Evolutionary conservation across 1,140 invertebrate genomes (phyloP), one percentile per base, ranked within the genome.

Genomic region (Atta texana): DNA sequence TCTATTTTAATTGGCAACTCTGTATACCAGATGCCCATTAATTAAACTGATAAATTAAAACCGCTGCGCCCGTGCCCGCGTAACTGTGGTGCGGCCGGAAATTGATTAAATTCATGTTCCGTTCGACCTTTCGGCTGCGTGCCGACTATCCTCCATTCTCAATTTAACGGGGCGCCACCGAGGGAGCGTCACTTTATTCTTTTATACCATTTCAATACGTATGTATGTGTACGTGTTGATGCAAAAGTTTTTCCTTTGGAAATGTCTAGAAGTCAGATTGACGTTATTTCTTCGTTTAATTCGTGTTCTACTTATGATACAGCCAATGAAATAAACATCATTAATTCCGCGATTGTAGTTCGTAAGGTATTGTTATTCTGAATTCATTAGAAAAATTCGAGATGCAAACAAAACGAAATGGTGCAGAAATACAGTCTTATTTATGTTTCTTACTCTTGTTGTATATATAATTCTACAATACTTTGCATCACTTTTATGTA

Each of bases 41-140:
- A 81, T 81, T 81, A 71, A 81, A 71, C 53, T 81, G 78, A 81
- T 81, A 81, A 81, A 81, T 81, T 71, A 81, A 81, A 81, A 81
- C 31, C 78, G 66, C 66, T 8, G 39, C 31, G 24, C 63, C 14
- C 28, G 71, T 31, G 69, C 24, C 71, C 21, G 34, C 39, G 57
- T 28, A 10, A 21, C 59, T 55, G 77, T 59, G 61, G 61, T 64
- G 75, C 64, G 31, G 78, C 64, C 51, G 78, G 64, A 31, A 71
- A 81, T 81, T 81, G 66, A 81, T 81, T 81, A 71, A 81, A 71
- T 71, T 81, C 77, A 51, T 44, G 64, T 81, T 57, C 53, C 49
- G 51, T 10, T 14, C 31, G 49, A 69, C 64, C 75, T 63, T 78
- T 63, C 75, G 24, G 14, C 39, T 16, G 55, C 78, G 34, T 21